Evolutionary conservation across 2,888 invertebrate species (phyloP).

Genomic region (Trichogramma dendrolimi): DNA sequence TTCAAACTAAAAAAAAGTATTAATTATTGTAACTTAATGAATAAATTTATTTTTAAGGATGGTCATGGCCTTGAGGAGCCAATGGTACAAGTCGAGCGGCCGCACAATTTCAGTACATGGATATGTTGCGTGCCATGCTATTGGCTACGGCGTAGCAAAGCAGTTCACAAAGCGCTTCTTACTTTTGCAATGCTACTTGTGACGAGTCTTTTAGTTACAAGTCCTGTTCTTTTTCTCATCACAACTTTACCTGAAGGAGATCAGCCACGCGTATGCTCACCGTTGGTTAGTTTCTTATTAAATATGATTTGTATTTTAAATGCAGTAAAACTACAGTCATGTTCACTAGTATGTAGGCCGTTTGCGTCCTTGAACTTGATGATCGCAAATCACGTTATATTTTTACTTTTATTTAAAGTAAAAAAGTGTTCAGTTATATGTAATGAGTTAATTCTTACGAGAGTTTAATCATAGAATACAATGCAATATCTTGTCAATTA

Average conservation of each 20-base stretch:
- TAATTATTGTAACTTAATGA: no score
- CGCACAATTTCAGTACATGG: constrained; percentile 53
- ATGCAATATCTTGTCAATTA: no score
- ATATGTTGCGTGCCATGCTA: constrained; percentile 60
- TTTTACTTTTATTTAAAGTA: no score
- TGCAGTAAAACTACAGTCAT: no score
- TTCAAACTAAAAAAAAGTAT: no score
- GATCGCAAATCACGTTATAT: no score
- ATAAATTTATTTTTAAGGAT: constrained; percentile 20
- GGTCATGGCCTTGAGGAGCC: constrained; percentile 43
- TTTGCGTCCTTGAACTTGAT: no score
- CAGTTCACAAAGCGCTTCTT: constrained; percentile 60
- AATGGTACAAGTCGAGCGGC: constrained; percentile 45
- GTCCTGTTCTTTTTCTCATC: constrained; percentile 60
- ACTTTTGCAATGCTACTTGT: constrained; percentile 60
- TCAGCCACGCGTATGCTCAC: constrained; percentile 47
- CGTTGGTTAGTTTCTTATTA: constrained; percentile 40
- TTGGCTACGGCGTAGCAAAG: constrained; percentile 58
- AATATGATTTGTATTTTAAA: neutral
- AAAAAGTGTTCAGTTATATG: no score
- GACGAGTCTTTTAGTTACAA: constrained; percentile 59
- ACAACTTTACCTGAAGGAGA: constrained; percentile 51
- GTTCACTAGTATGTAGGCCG: no score
- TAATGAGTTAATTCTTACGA: no score
- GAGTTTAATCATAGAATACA: no score